These are phyloP conservation scores for Silurus glanis DNA, from an alignment of 2,113 vertebrate genomes.

Conservation along the genomic window DNA sequence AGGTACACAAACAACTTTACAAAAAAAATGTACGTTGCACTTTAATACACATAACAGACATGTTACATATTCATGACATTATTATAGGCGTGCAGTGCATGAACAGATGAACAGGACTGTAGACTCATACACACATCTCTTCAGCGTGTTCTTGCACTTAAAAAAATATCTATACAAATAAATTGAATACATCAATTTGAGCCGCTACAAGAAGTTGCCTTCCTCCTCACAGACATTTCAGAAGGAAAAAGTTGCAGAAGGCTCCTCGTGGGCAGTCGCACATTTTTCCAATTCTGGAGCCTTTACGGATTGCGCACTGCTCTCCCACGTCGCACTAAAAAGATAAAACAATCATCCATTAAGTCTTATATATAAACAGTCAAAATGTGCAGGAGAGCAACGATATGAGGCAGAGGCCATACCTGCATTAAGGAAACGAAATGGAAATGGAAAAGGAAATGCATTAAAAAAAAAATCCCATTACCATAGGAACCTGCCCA, in stretches of 20 bases:
- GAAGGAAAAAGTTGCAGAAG: constrained; percentile 65
- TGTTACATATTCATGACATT: constrained; percentile 26
- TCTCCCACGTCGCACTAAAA: constrained; percentile 60
- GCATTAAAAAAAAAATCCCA: background rate
- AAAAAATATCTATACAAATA: constrained; percentile 54
- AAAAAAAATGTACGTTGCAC: constrained; percentile 42
- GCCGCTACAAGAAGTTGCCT: background rate
- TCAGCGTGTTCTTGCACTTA: constrained; percentile 39
- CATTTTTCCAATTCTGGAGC: constrained; percentile 64
- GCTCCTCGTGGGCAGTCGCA: constrained; percentile 61
- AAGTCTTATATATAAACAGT: background rate
- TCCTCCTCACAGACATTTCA: constrained; percentile 63
- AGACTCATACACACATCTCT: background rate
- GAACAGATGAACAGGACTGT: constrained; percentile 15
- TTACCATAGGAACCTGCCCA: constrained; percentile 70
- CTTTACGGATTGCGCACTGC: constrained; percentile 65
- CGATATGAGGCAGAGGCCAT: background rate
- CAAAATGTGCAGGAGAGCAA: background rate
- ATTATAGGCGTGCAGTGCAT: constrained; percentile 34
- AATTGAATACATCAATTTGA: constrained; percentile 22
- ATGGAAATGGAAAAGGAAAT: no score
- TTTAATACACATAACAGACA: constrained; percentile 52
- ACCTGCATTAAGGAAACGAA: background rate
- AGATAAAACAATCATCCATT: background rate
- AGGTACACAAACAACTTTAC: constrained; percentile 45